Percentiles rank a stretch among this genome's conserved stretches.
phyloP scores from a whole-genome alignment of 1,140 invertebrate genomes.

The Achroia grisella region DNA sequence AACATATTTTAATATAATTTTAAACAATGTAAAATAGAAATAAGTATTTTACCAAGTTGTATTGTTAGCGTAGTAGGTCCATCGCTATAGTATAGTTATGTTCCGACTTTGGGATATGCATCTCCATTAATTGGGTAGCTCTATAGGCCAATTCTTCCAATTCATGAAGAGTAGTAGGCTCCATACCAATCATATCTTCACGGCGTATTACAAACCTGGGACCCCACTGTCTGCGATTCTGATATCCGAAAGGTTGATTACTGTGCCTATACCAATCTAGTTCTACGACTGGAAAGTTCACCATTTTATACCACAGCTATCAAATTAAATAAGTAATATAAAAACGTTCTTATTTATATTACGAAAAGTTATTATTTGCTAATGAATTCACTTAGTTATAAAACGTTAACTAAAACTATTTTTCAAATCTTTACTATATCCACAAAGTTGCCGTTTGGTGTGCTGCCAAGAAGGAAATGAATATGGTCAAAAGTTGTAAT shows the following conservation, averaged over 20 bases:
- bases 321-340: no score
- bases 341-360: no score
- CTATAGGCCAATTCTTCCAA: conserved; percentile 21
- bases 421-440: no score
- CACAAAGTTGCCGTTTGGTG: no score
- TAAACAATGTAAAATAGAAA: neutral
- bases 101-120: conserved; percentile 16
- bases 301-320: conserved; percentile 6
- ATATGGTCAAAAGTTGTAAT: no score
- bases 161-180: conserved; percentile 18
- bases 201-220: conserved; percentile 13
- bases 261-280: no score
- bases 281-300: conserved; percentile 2
- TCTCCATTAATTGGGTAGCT: conserved; percentile 25
- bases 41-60: conserved; percentile 32
- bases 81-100: conserved; percentile 19
- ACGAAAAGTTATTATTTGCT: no score
- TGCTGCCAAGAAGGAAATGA: no score
- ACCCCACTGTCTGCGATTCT: conserved; percentile 16
- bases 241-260: conserved; percentile 9
- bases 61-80: conserved; percentile 24
- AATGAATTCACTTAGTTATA: no score
- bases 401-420: no score
- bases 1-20: neutral
- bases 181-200: conserved; percentile 2